Conservation (phyloP, 1,140 invertebrate genomes). For the Tribolium madens region DNA sequence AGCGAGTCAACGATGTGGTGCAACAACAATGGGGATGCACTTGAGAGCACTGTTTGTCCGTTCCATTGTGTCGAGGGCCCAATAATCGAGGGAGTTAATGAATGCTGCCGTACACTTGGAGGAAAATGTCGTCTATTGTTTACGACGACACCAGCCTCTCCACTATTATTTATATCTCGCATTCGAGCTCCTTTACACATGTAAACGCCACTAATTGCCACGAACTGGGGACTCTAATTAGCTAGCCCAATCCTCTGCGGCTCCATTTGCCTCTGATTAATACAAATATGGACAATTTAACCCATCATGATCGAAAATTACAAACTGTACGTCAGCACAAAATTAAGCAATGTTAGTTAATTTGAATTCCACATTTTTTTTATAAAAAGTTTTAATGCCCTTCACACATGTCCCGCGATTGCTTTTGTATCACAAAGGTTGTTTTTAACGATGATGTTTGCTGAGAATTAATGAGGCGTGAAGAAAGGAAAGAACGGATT, state of each 20-base stretch:
- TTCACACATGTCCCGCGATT: no score
- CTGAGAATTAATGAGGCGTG: slow-evolving; percentile 16
- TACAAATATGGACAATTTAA: slow-evolving; percentile 35
- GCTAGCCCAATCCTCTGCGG: slow-evolving; percentile 24
- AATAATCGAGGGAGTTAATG: slow-evolving; percentile 40
- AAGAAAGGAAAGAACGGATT: slow-evolving; percentile 13
- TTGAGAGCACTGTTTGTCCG: slow-evolving; percentile 34
- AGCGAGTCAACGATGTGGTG: slow-evolving; percentile 35
- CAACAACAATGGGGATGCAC: slow-evolving; percentile 30
- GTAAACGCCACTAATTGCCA: slow-evolving; percentile 40
- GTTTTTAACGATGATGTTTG: background rate
- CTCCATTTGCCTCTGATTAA: slow-evolving; percentile 37
- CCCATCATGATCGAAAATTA: slow-evolving; percentile 11
- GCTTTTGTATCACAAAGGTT: background rate
- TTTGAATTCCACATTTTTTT: no score
- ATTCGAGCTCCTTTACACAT: slow-evolving; percentile 33
- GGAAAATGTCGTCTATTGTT: slow-evolving; percentile 37
- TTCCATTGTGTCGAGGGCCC: slow-evolving; percentile 20
- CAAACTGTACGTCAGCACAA: background rate
- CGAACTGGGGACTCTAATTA: slow-evolving; percentile 36
- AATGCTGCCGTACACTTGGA: slow-evolving; percentile 33
- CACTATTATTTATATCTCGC: slow-evolving; percentile 34
- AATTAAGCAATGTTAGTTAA: background rate
- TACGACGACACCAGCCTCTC: slow-evolving; percentile 35
- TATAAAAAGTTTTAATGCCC: no score